These are phyloP conservation scores for Idaea biselata DNA, from an alignment of 2,888 invertebrate genomes.

Conservation along the genomic window DNA sequence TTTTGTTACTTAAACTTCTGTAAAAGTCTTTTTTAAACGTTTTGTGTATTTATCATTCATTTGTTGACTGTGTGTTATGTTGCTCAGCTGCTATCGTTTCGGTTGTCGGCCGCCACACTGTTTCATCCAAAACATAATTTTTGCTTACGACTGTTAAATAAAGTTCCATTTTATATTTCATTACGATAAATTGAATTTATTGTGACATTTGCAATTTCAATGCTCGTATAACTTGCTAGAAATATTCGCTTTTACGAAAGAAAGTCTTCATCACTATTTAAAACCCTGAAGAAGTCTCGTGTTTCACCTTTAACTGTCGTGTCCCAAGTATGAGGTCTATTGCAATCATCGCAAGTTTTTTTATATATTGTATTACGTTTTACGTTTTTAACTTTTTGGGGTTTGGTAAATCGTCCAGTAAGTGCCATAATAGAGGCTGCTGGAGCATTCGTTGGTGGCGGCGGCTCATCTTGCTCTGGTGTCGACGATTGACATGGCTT, in stretches of 20 bases:
- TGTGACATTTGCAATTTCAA: background rate
- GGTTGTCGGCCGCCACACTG: background rate
- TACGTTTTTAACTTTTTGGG: too few species aligned
- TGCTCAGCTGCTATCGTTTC: background rate
- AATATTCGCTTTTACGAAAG: background rate
- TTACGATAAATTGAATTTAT: background rate
- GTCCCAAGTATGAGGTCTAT: slow-evolving; percentile 40
- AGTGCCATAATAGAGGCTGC: too few species aligned
- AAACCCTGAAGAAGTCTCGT: slow-evolving; percentile 48
- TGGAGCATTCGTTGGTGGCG: too few species aligned
- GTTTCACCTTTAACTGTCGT: slow-evolving; percentile 50
- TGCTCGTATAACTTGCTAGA: too few species aligned
- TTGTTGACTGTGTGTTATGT: too few species aligned
- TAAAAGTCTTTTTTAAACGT: too few species aligned
- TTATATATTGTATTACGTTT: background rate
- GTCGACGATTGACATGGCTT: slow-evolving; percentile 8
- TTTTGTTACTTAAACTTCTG: too few species aligned
- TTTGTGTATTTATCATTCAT: too few species aligned
- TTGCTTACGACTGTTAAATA: background rate
- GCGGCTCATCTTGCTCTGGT: too few species aligned
- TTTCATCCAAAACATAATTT: background rate
- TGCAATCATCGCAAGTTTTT: slow-evolving; percentile 18
- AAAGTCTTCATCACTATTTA: slow-evolving; percentile 14
- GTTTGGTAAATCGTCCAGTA: too few species aligned
- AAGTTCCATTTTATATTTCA: background rate